phyloP scores from a whole-genome alignment of 1,140 invertebrate species.

The Oedothorax gibbosus region DNA sequence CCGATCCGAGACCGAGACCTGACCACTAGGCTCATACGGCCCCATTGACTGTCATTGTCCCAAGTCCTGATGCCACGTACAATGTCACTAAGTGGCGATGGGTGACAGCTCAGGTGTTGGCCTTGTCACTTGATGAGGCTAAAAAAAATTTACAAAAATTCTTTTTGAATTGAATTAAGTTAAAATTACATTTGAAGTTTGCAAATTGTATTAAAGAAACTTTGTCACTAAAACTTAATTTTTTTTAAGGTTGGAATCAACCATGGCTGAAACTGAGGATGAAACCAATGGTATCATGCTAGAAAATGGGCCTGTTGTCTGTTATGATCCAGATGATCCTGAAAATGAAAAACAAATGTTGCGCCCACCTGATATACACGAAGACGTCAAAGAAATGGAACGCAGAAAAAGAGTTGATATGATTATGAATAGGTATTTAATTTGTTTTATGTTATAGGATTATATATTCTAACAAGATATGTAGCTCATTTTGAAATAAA shows the following conservation, averaged over 20 bases:
- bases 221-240: background rate
- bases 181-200: background rate
- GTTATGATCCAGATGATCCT: conserved; percentile 72
- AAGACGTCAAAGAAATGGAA: conserved; percentile 98
- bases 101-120: background rate
- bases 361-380: conserved; percentile 74
- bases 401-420: conserved; percentile 93
- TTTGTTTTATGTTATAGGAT: background rate
- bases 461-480: too few relatives aligned
- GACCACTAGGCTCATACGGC: too few relatives aligned
- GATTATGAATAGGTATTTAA: conserved; percentile 83
- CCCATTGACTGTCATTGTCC: background rate
- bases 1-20: too few relatives aligned
- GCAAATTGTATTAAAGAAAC: background rate
- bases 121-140: background rate
- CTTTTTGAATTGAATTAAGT: background rate
- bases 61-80: background rate
- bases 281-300: conserved; percentile 50
- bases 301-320: conserved; percentile 41
- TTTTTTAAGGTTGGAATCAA: background rate
- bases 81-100: background rate
- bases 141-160: background rate
- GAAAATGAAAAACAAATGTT: conserved; percentile 71
- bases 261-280: conserved; percentile 35
- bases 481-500: too few relatives aligned